These are phyloP conservation scores for Agonopterix alstromeriana DNA, from an alignment of 2,888 invertebrate genomes.

Conservation along the genomic window DNA sequence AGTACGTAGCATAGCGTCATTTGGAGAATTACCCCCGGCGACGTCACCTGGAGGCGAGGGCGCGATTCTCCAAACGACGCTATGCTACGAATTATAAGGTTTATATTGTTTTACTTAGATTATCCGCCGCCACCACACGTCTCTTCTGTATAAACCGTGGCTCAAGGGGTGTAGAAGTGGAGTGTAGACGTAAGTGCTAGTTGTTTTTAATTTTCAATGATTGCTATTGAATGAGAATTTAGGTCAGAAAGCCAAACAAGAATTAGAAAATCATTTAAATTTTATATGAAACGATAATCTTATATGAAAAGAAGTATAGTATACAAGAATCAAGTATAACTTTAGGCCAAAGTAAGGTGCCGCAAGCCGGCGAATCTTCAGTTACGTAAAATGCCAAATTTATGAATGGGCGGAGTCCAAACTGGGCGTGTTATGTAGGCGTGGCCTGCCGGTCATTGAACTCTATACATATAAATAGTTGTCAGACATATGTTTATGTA, in stretches of 20 bases:
- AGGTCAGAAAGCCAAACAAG: background rate
- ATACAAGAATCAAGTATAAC: background rate
- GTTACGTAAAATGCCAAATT: slow-evolving; percentile 19
- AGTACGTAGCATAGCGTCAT: no score
- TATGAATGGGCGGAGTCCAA: slow-evolving; percentile 45
- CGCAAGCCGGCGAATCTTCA: background rate
- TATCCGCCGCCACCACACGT: no score
- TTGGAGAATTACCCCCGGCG: no score
- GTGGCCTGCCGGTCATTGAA: slow-evolving; percentile 54
- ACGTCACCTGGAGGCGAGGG: no score
- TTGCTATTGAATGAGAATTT: background rate
- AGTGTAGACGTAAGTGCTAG: no score
- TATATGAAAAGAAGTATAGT: background rate
- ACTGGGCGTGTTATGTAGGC: slow-evolving; percentile 50
- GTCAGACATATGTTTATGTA: slow-evolving; percentile 12
- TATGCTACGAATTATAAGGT: no score
- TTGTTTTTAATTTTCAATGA: background rate
- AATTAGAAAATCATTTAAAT: background rate
- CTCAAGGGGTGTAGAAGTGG: no score
- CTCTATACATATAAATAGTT: slow-evolving; percentile 27
- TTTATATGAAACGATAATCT: background rate
- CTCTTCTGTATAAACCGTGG: no score
- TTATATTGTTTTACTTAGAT: no score
- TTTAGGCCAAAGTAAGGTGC: background rate
- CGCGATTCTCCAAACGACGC: no score